Conservation (phyloP, 2,797 vertebrate genomes). For the Heliangelus exortis region DNA sequence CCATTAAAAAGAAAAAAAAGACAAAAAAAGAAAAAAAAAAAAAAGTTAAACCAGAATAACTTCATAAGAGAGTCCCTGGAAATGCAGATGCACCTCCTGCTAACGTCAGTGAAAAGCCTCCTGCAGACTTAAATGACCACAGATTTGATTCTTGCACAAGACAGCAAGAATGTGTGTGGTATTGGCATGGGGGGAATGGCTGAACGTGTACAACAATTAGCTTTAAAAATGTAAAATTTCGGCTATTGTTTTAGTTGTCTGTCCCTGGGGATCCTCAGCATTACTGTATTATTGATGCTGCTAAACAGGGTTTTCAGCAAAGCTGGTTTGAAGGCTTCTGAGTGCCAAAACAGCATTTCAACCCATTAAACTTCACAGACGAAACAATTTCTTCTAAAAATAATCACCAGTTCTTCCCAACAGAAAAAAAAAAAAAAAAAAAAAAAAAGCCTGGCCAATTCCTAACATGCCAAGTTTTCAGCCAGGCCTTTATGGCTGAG, state of each 20-base stretch:
- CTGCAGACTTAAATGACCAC: neutral
- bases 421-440: conserved; percentile 48
- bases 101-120: neutral
- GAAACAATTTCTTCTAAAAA: conserved; percentile 60
- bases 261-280: conserved; percentile 17
- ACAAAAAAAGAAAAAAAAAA: no score
- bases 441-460: conserved; percentile 24
- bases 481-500: conserved; percentile 35
- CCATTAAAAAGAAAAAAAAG: neutral
- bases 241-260: conserved; percentile 15
- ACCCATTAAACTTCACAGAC: conserved; percentile 37
- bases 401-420: conserved; percentile 42
- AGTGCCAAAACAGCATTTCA: conserved; percentile 60
- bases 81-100: neutral
- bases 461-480: conserved; percentile 19
- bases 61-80: neutral
- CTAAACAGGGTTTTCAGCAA: conserved; percentile 55
- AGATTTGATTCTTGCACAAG: neutral
- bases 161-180: neutral
- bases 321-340: neutral
- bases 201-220: conserved; percentile 12
- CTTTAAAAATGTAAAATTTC: conserved; percentile 13
- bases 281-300: conserved; percentile 31
- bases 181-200: neutral
- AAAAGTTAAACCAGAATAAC: neutral